Evolutionary conservation across 2,113 vertebrate species (phyloP).

Genomic region (Colius striatus): DNA sequence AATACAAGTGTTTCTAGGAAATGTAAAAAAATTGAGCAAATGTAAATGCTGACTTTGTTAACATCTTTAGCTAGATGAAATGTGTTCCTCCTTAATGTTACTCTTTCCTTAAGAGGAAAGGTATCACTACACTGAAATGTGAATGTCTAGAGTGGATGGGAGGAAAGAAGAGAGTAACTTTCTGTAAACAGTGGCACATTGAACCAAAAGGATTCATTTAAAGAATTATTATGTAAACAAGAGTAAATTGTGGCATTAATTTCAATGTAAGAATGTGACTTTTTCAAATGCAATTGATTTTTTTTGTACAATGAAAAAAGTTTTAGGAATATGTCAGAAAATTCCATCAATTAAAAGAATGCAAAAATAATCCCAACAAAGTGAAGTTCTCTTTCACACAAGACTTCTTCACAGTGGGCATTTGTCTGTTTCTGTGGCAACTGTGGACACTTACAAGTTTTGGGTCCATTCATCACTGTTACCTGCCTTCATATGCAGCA

Average conservation of each 20-base stretch:
- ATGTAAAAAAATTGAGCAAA: neutral
- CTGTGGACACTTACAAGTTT: neutral
- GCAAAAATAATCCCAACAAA: neutral
- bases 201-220: neutral
- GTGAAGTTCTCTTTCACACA: neutral
- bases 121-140: neutral
- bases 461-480: neutral
- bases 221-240: neutral
- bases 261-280: neutral
- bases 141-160: neutral
- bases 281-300: too few relatives aligned
- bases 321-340: neutral
- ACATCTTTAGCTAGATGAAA: neutral
- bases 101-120: neutral
- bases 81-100: neutral
- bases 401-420: neutral
- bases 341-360: neutral
- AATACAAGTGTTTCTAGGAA: neutral
- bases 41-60: neutral
- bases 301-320: neutral
- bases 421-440: neutral
- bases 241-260: neutral
- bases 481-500: neutral
- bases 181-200: neutral
- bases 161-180: neutral